These are phyloP conservation scores for Falco cherrug DNA, from an alignment of 2,797 vertebrate species.

Conservation along the genomic window DNA sequence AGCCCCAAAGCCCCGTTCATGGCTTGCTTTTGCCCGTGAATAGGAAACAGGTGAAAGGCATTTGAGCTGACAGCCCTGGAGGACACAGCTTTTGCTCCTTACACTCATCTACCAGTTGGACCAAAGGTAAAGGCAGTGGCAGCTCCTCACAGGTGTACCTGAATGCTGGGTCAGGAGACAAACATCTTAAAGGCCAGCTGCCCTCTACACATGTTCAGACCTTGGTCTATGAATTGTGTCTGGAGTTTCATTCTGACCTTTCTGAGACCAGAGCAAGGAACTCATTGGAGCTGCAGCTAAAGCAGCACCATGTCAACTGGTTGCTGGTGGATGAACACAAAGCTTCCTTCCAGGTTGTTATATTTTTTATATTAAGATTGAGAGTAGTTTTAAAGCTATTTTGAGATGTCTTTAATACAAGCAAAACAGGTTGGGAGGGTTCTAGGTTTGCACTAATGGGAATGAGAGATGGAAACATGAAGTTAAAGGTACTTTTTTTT, in stretches of 20 bases:
- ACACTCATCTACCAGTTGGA: rapidly evolving
- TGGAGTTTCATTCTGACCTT: rapidly evolving
- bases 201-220: rapidly evolving
- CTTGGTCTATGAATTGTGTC: rapidly evolving
- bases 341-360: not conserved
- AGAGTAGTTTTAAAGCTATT: not conserved
- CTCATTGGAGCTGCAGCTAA: rapidly evolving
- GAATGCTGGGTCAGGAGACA: not conserved
- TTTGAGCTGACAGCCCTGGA: not conserved
- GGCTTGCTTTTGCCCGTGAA: not conserved
- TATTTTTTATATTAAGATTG: not conserved
- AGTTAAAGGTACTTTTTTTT: not conserved
- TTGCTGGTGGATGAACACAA: not conserved
- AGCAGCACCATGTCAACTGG: rapidly evolving
- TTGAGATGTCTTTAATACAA: not conserved
- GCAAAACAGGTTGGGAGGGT: not conserved
- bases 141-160: not conserved
- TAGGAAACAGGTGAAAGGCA: not conserved
- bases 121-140: not conserved
- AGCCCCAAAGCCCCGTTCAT: not conserved
- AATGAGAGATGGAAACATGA: not conserved
- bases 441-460: not conserved
- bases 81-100: not conserved
- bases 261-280: not conserved
- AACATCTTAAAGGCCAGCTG: not conserved